A percentile compares a stretch with the other conserved stretches of the same genome.
Evolutionary conservation across 1,140 invertebrate genomes (phyloP).

Genomic region (Formica exsecta): DNA sequence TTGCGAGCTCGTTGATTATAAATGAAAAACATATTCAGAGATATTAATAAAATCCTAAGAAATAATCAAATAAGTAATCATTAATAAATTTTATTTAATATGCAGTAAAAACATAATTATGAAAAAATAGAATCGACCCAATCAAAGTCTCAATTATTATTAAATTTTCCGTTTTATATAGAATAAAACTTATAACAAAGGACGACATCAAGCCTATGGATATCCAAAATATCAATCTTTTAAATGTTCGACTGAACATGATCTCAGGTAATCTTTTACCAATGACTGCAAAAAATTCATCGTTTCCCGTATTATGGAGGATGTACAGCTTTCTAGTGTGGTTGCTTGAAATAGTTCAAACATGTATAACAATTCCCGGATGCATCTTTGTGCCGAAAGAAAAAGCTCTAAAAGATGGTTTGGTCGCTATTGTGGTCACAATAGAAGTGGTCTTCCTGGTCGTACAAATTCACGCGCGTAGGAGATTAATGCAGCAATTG

Average conservation of each 20-base stretch:
- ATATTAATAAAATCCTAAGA: no score
- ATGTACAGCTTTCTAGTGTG: conserved; percentile 25
- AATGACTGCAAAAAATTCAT: neutral
- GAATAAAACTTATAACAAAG: neutral
- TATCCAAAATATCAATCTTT: conserved; percentile 51
- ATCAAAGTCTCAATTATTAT: neutral
- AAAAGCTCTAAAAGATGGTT: conserved; percentile 44
- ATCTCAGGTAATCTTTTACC: conserved; percentile 70
- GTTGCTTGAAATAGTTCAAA: conserved; percentile 6
- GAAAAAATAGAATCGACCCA: neutral
- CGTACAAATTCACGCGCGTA: neutral
- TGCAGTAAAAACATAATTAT: neutral
- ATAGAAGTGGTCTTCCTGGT: neutral
- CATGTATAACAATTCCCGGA: neutral
- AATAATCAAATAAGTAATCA: no score
- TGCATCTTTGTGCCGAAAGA: conserved; percentile 39
- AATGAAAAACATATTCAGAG: no score
- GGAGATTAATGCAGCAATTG: neutral
- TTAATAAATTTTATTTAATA: no score
- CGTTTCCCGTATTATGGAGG: neutral
- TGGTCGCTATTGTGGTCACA: neutral
- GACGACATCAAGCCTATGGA: neutral
- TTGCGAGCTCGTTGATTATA: no score
- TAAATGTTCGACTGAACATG: conserved; percentile 57
- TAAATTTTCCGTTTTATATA: neutral